Base-by-base conservation (phyloP, 2,113 vertebrate genomes). In the Microtus ochrogaster region DNA sequence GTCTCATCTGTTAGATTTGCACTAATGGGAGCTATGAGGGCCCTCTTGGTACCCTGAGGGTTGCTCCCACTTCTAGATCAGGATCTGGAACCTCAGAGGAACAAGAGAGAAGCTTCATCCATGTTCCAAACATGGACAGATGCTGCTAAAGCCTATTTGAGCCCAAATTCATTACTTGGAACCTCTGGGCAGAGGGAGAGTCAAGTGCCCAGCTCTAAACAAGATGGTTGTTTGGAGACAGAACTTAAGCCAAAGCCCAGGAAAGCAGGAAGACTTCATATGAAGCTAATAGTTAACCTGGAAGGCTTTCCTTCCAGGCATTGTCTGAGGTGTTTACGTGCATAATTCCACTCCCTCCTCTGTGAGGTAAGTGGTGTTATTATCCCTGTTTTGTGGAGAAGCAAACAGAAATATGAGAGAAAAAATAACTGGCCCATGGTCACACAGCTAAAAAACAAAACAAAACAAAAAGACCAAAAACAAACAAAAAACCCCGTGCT, bases 281-380 rank as follows among this genome's bases (percentile, higher is more conserved):
- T 58, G 58, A 58, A 21, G 3, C 52, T 96, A 96, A 96, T 92
- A 66, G 83, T 74, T 96, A 73, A 96, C 81, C 61, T 90, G 11
- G 22, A n/a, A n/a, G 17, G 66, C 39, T n/a, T 12, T 49, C 76
- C 86, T 94, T 68, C 81, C 79, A 39, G 90, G 77, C 97, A 94
- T 95, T 95, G 97, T 96, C 81, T 73, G 72, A 81, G 81, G 26
- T 95, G 92, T 95, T 95, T 96, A 94, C 39, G 0, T 77, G 70
- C 87, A 52, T 77, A 70, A 94, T 65, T 81, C 82, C 82, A 92
- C 70, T 22, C 63, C 19, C 16, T 72, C 94, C 17, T 28, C 76
- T 55, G 17, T 68, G 95, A 96, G 81, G 95, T 92, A 90, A 89
- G 72, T 7, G 17, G 28, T 13, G 68, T n/a, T 72, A 94, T 94